phyloP scores from a whole-genome alignment of 2,888 invertebrate species.

The Papilio protenor region DNA sequence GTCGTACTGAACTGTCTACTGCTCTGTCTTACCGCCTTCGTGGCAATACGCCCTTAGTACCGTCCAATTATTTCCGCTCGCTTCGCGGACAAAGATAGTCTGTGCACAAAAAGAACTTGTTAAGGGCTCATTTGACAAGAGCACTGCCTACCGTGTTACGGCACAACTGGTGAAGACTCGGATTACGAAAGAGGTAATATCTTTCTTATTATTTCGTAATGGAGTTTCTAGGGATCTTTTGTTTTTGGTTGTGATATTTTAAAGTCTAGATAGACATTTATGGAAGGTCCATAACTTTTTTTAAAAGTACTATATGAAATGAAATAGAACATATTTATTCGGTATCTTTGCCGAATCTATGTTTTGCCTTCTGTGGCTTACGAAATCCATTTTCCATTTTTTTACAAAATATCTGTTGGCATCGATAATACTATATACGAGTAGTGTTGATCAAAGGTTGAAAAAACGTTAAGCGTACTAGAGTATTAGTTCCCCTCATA shows the following conservation, averaged over 20 bases:
- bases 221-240: neutral
- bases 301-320: too few relatives aligned
- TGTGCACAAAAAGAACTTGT: conserved; percentile 45
- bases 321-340: too few relatives aligned
- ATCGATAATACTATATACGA: too few relatives aligned
- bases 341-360: too few relatives aligned
- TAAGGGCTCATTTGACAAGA: conserved; percentile 38
- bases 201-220: conserved; percentile 12
- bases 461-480: neutral
- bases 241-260: neutral
- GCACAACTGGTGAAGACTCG: conserved; percentile 21
- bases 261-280: too few relatives aligned
- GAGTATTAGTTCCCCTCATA: neutral
- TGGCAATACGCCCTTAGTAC: conserved; percentile 32
- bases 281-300: too few relatives aligned
- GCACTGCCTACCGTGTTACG: conserved; percentile 24
- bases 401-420: too few relatives aligned
- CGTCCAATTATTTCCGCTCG: conserved; percentile 56
- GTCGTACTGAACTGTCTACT: neutral
- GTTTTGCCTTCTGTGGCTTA: too few relatives aligned
- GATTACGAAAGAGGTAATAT: conserved; percentile 29
- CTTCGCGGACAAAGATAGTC: conserved; percentile 48
- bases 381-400: too few relatives aligned
- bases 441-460: too few relatives aligned
- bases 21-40: neutral